A percentile compares a stretch with the other conserved stretches of the same genome.
Conservation (phyloP, 2,888 invertebrate species). For the Choristoneura rosaceana region DNA sequence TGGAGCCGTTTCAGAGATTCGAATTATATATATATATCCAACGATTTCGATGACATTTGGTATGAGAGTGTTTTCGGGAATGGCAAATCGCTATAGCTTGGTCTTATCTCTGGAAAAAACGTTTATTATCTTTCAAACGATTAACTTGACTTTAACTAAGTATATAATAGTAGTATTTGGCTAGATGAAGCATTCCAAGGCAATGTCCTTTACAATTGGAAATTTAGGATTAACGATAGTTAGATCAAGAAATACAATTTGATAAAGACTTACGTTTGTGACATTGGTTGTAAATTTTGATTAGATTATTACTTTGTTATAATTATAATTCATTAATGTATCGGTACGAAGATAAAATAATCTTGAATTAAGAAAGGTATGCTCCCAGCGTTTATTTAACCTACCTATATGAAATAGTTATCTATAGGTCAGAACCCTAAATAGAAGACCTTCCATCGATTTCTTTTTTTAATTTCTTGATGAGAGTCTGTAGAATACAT, state of each 20-base stretch:
- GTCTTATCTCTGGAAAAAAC: too few species aligned
- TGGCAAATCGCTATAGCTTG: too few species aligned
- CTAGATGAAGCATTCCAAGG: background rate
- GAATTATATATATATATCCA: too few species aligned
- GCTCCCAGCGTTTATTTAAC: too few species aligned
- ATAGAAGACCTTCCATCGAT: background rate
- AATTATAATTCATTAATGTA: background rate
- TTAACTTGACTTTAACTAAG: too few species aligned
- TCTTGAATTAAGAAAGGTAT: background rate
- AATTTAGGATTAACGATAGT: slow-evolving; percentile 9
- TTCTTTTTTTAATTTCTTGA: background rate
- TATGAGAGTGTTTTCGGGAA: too few species aligned
- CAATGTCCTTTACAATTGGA: slow-evolving; percentile 4
- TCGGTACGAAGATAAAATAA: background rate
- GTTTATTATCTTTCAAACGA: too few species aligned
- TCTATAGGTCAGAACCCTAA: background rate
- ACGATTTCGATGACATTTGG: too few species aligned
- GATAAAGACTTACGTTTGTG: slow-evolving; percentile 23
- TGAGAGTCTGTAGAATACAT: too few species aligned
- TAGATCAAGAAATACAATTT: slow-evolving; percentile 12
- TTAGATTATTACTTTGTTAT: slow-evolving; percentile 19
- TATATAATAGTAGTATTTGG: background rate
- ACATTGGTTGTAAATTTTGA: slow-evolving; percentile 26
- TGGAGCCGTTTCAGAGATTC: too few species aligned
- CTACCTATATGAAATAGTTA: too few species aligned